These are phyloP conservation scores for Dione juno DNA, from an alignment of 2,888 invertebrate genomes.

Conservation along the genomic window DNA sequence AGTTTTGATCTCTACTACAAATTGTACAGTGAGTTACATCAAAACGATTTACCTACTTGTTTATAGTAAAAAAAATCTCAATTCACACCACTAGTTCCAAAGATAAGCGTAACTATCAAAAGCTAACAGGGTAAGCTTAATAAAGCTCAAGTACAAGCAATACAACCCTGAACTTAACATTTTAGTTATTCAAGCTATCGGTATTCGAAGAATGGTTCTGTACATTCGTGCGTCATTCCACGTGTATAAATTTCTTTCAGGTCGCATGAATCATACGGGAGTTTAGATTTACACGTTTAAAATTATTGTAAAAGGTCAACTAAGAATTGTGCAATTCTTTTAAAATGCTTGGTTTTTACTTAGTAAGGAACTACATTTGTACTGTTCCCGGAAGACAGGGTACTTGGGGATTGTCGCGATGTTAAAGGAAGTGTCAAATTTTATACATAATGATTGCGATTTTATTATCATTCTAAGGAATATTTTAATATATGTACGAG, in stretches of 20 bases:
- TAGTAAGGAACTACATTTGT: no score
- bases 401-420: no score
- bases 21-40: no score
- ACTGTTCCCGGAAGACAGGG: no score
- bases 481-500: no score
- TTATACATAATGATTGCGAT: no score
- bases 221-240: conserved; percentile 31
- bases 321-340: not conserved
- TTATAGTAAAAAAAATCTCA: no score
- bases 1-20: no score
- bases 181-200: conserved; percentile 34
- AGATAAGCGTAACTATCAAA: not conserved
- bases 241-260: conserved; percentile 19
- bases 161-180: conserved; percentile 35
- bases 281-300: not conserved
- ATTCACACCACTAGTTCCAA: no score
- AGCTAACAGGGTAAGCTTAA: not conserved
- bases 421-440: no score
- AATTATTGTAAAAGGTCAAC: not conserved
- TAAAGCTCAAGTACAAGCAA: not conserved
- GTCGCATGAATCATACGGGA: conserved; percentile 26
- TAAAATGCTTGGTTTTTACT: not conserved
- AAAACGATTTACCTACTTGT: no score
- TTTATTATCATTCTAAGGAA: no score
- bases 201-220: conserved; percentile 22